A percentile compares a stretch with the other conserved stretches of the same genome.
Evolutionary conservation across 1,140 invertebrate species (phyloP).

Genomic region (Odontomachus brunneus): DNA sequence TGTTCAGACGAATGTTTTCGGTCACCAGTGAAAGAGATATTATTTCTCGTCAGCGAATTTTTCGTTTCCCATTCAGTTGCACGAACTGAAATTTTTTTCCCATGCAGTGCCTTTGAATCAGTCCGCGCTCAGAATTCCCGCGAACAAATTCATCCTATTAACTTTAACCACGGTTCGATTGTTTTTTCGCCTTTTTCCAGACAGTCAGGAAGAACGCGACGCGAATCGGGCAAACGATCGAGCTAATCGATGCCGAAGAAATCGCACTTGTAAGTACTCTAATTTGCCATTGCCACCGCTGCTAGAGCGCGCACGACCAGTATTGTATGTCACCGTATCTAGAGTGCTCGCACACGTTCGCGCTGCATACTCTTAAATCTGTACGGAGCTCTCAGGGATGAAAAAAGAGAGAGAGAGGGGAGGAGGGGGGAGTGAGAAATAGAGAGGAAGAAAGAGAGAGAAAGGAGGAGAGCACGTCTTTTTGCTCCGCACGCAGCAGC

Average conservation of each 20-base stretch:
- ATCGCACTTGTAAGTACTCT: background rate
- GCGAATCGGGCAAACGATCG: background rate
- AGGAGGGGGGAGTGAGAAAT: background rate
- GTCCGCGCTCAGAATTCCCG: background rate
- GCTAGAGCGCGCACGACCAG: background rate
- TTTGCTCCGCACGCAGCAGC: conserved; percentile 52
- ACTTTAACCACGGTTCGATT: background rate
- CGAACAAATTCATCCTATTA: background rate
- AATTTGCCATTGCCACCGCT: background rate
- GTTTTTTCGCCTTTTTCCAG: background rate
- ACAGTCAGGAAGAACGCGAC: background rate
- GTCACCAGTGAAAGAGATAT: no score
- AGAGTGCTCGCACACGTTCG: no score
- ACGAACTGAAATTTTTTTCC: no score
- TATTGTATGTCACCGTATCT: conserved; percentile 25
- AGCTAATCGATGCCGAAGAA: conserved; percentile 6
- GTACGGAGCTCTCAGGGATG: conserved; percentile 4
- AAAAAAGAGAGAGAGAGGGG: no score
- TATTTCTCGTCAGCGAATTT: no score
- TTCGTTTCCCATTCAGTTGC: no score
- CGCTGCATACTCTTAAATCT: background rate
- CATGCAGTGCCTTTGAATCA: no score
- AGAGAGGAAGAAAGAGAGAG: background rate
- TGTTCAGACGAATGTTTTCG: no score
- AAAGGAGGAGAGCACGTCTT: conserved; percentile 11